A percentile compares a stretch with the other conserved stretches of the same genome.
These are phyloP conservation scores for Varanus salvator DNA, from an alignment of 2,113 vertebrate genomes.

Conservation along the genomic window DNA sequence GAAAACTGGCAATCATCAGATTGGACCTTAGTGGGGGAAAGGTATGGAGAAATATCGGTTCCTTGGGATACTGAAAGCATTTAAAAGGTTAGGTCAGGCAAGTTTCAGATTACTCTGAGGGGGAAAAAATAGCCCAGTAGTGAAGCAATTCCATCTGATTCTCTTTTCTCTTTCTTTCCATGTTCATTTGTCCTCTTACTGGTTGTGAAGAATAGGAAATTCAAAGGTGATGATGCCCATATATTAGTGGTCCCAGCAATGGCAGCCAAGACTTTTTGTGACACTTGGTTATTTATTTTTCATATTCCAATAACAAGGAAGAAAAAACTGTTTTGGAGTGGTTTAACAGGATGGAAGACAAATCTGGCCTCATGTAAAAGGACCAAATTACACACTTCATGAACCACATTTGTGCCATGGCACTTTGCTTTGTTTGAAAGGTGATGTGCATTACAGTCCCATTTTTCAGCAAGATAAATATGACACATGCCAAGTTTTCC, in stretches of 20 bases:
- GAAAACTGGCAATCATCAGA: background rate
- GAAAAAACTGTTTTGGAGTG: slow-evolving; percentile 87
- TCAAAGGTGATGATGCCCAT: background rate
- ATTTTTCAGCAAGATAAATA: slow-evolving; percentile 92
- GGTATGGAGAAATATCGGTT: background rate
- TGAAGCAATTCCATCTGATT: background rate
- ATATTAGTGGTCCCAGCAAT: background rate
- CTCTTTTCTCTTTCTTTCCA: background rate
- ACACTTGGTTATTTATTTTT: slow-evolving; percentile 17
- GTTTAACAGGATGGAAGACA: slow-evolving; percentile 94
- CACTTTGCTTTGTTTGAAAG: slow-evolving; percentile 89
- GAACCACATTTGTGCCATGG: slow-evolving; percentile 91
- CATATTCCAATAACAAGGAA: slow-evolving; percentile 81
- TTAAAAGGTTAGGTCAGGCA: background rate
- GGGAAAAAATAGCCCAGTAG: background rate
- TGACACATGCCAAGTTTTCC: slow-evolving; percentile 81
- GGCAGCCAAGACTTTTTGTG: background rate
- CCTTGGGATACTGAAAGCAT: background rate
- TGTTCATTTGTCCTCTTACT: background rate
- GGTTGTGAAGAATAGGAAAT: background rate
- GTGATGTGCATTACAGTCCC: slow-evolving; percentile 84
- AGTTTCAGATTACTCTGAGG: background rate
- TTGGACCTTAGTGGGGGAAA: slow-evolving; percentile 14
- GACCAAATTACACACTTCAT: slow-evolving; percentile 94
- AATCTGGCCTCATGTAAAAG: slow-evolving; percentile 85